phyloP scores from a whole-genome alignment of 2,888 invertebrate species.

The Blastobasis adustella region DNA sequence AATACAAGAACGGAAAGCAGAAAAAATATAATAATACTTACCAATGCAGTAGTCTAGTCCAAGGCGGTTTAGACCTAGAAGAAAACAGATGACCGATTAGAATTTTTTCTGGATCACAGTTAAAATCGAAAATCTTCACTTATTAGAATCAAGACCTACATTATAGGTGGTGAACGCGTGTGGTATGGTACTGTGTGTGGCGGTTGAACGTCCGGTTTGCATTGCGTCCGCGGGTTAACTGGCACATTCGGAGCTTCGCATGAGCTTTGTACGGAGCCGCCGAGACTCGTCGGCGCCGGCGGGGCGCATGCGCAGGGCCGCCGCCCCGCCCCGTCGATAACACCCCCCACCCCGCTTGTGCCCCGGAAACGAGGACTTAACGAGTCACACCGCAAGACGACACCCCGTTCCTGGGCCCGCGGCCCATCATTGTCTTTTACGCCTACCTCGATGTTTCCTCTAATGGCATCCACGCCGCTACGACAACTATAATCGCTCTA shows the following conservation, averaged over 20 bases:
- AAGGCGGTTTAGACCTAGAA: slow-evolving; percentile 46
- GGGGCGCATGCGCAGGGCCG: slow-evolving; percentile 58
- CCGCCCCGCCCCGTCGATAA: slow-evolving; percentile 56
- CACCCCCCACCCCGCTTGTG: slow-evolving; percentile 64
- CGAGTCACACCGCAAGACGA: slow-evolving; percentile 61
- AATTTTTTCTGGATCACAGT: slow-evolving; percentile 6
- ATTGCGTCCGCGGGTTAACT: slow-evolving; percentile 50
- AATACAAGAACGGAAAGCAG: slow-evolving; percentile 13
- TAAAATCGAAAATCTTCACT: background rate
- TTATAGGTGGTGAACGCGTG: slow-evolving; percentile 33
- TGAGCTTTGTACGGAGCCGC: slow-evolving; percentile 55
- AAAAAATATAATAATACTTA: slow-evolving; percentile 30
- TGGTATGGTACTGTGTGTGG: slow-evolving; percentile 16
- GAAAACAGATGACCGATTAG: slow-evolving; percentile 37
- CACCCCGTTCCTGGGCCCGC: slow-evolving; percentile 34
- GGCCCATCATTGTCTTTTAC: background rate
- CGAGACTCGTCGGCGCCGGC: slow-evolving; percentile 66
- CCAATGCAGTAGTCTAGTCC: slow-evolving; percentile 35
- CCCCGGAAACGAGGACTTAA: slow-evolving; percentile 67
- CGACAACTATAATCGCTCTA: background rate
- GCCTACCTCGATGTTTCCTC: background rate
- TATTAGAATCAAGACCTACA: slow-evolving; percentile 28
- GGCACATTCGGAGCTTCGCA: slow-evolving; percentile 45
- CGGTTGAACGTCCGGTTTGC: slow-evolving; percentile 34
- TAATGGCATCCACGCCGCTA: background rate